Base-by-base conservation (phyloP, 2,888 invertebrate species). In the Ctena decussata region DNA sequence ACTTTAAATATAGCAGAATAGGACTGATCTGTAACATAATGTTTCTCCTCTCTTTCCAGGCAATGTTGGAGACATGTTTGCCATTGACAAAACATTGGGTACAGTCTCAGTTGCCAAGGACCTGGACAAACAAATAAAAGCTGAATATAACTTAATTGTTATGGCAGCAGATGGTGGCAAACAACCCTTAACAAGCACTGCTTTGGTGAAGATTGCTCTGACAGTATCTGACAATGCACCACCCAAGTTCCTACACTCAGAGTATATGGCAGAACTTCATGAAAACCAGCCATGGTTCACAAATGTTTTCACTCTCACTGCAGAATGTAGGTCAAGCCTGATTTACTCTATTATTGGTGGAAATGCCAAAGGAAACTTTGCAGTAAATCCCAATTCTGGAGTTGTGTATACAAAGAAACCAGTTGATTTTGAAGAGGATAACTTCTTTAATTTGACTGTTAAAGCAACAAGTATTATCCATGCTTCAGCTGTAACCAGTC, bases 211-310 rank as follows among this genome's bases (percentile, higher is more conserved):
- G 96, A 97, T 99, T 85, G 96, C 97, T 95, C 97, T 99, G 53
- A 98, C 98, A 8, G 98, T 98, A 97, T 98, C 98, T 96, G 99
- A 99, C 95, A 99, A 99, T 94, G 98, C 99, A 96, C 97, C 98
- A n/a, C 99, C 99, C 0, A 97, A 97, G 93, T 99, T 99, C 96
- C 82, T 90, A 18, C 70, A 85, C 8, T 15, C 77, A 0, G 92
- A 94, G 65, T 95, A 94, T 76, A 90, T 90, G 18, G 92, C 92
- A 0, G 94, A 94, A 60, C 79, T 95, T 15, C 81, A 84, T 32
- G 95, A 95, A 75, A 95, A 95, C 83, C 77, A 85, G 41, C 90
- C 93, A 0, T 76, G 85, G 32, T 93, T 91, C 21, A 91, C 91
- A 5, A 91, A 92, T 78, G 91, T 95, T 8, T 83, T 86, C 0